A percentile compares a stretch with the other conserved stretches of the same genome.
Conservation (phyloP, 2,113 vertebrate species). For the Charina bottae region DNA sequence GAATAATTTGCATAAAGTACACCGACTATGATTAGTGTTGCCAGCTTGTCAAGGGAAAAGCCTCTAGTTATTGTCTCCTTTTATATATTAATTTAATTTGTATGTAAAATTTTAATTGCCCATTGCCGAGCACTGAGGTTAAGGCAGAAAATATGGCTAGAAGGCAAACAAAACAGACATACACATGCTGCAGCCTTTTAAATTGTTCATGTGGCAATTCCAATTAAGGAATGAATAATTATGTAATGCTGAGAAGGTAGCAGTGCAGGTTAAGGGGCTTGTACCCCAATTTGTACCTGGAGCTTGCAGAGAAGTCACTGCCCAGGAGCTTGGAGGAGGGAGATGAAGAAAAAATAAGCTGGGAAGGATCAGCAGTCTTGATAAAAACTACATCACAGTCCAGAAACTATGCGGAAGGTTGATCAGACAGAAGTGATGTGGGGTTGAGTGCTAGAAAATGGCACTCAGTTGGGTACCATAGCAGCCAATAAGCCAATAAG, state of each 20-base stretch:
- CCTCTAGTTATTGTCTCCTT: constrained; percentile 10
- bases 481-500: background rate
- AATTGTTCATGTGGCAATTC: background rate
- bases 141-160: background rate
- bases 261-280: background rate
- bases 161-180: constrained; percentile 4
- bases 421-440: background rate
- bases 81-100: constrained; percentile 31
- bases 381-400: background rate
- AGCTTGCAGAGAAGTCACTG: background rate
- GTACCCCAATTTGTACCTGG: background rate
- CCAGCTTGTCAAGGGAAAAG: constrained; percentile 11
- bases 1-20: background rate
- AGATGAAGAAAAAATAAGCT: background rate
- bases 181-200: background rate
- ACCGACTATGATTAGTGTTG: constrained; percentile 12
- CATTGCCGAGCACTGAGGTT: background rate
- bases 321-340: background rate
- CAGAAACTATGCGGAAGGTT: background rate
- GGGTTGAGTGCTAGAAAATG: background rate
- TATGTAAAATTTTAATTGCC: constrained; percentile 21
- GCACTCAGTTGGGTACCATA: background rate
- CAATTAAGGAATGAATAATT: background rate
- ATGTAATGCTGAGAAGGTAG: background rate
- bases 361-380: background rate